phyloP scores from a whole-genome alignment of 2,113 vertebrate genomes.

The Alligator mississippiensis region DNA sequence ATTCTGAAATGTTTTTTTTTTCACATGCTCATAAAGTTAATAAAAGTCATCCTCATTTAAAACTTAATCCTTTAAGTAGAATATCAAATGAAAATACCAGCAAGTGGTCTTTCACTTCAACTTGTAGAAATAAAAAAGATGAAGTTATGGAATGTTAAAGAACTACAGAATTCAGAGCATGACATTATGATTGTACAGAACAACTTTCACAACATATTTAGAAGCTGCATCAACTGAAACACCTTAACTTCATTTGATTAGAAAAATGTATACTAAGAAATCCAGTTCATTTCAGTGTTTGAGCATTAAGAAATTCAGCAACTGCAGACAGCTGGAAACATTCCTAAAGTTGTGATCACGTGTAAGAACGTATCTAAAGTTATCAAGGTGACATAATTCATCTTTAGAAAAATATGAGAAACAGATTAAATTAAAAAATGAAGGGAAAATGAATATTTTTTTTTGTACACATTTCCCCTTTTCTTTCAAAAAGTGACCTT shows the following conservation, averaged over 20 bases:
- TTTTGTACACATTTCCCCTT: neutral
- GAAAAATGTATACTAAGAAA: neutral
- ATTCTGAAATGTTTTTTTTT: neutral
- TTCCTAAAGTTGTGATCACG: neutral
- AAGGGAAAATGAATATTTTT: neutral
- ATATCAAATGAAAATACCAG: neutral
- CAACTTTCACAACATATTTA: neutral
- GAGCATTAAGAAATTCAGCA: neutral
- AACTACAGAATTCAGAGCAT: neutral
- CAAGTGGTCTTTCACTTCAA: neutral
- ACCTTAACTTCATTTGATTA: neutral
- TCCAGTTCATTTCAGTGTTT: neutral
- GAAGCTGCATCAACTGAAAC: neutral
- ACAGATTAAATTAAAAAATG: neutral
- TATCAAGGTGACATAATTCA: neutral
- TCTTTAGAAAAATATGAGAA: neutral
- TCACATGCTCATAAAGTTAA: no score
- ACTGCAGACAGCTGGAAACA: neutral
- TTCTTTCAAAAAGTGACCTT: neutral
- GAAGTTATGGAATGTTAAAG: neutral
- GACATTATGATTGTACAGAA: neutral
- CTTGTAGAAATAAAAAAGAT: neutral
- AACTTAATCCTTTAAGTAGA: neutral
- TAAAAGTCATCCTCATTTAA: neutral
- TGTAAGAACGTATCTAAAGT: no score